phyloP scores from a whole-genome alignment of 1,140 invertebrate genomes.

The Leptestheria dahalacensis region DNA sequence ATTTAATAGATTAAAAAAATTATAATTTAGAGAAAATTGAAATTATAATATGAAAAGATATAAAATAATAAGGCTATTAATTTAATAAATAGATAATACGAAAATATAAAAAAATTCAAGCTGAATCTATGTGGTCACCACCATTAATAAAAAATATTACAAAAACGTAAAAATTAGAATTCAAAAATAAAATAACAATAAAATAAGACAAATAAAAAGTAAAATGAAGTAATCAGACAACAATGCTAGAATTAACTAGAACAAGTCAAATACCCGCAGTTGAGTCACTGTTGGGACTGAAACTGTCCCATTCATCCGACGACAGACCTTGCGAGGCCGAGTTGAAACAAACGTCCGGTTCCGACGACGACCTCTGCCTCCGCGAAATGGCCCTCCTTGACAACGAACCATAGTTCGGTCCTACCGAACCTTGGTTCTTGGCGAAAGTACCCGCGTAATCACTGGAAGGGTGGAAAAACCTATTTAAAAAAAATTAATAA shows the following conservation, averaged over 20 bases:
- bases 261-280: conserved; percentile 1
- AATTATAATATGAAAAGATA: too few relatives aligned
- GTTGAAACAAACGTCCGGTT: conserved; percentile 86
- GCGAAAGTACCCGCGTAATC: too few relatives aligned
- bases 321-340: conserved; percentile 41
- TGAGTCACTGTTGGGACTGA: conserved; percentile 13
- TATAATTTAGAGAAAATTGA: background rate
- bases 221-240: too few relatives aligned
- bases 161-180: conserved; percentile 5
- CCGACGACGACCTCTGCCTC: conserved; percentile 84
- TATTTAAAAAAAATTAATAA: too few relatives aligned
- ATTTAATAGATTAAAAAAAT: conserved; percentile 5
- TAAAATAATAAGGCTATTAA: too few relatives aligned
- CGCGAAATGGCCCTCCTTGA: conserved; percentile 48
- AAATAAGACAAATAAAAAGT: too few relatives aligned
- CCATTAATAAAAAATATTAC: conserved; percentile 7
- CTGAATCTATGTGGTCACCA: too few relatives aligned
- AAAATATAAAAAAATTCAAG: too few relatives aligned
- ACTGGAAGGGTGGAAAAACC: too few relatives aligned
- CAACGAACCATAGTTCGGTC: conserved; percentile 17
- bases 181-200: conserved; percentile 10
- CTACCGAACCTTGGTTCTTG: too few relatives aligned
- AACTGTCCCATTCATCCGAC: conserved; percentile 27
- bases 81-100: too few relatives aligned
- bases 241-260: too few relatives aligned